phyloP scores from a whole-genome alignment of 2,888 invertebrate species.

The Lissonota sp. region DNA sequence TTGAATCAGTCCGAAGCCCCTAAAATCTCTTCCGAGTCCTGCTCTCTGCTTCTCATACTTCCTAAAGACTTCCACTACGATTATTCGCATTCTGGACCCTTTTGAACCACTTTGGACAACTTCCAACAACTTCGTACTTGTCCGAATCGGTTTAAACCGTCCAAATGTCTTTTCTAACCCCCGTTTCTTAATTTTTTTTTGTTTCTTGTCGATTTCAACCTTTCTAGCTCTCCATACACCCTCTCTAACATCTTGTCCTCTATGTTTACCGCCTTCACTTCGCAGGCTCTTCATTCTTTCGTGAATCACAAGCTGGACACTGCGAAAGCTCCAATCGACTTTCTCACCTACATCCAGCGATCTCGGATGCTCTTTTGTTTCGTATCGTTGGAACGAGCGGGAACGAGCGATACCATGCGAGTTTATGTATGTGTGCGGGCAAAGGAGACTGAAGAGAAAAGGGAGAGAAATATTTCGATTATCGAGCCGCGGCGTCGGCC shows the following conservation, averaged over 20 bases:
- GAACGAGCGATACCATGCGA: not conserved
- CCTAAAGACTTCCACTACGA: not conserved
- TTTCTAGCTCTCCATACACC: too few species aligned
- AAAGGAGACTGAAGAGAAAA: constrained; percentile 51
- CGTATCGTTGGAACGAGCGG: constrained; percentile 67
- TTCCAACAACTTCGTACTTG: not conserved
- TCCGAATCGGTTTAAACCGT: not conserved
- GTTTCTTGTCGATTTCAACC: too few species aligned
- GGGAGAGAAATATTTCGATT: constrained; percentile 80
- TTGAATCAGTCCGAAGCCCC: not conserved
- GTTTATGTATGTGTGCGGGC: constrained; percentile 30
- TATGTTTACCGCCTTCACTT: constrained; percentile 32
- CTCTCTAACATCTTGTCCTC: not conserved
- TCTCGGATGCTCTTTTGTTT: constrained; percentile 74
- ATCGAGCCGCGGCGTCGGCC: constrained; percentile 74
- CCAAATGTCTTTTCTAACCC: not conserved
- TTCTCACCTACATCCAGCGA: constrained; percentile 34
- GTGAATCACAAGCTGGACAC: constrained; percentile 16
- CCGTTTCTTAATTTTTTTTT: too few species aligned
- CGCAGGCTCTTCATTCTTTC: constrained; percentile 41
- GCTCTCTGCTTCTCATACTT: not conserved
- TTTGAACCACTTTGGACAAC: not conserved
- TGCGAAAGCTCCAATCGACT: constrained; percentile 28
- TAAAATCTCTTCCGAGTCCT: not conserved
- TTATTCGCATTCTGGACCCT: not conserved